These are phyloP conservation scores for Dendronephthya gigantea DNA, from an alignment of 64 coral and sea anemone genomes.

Conservation along the genomic window DNA sequence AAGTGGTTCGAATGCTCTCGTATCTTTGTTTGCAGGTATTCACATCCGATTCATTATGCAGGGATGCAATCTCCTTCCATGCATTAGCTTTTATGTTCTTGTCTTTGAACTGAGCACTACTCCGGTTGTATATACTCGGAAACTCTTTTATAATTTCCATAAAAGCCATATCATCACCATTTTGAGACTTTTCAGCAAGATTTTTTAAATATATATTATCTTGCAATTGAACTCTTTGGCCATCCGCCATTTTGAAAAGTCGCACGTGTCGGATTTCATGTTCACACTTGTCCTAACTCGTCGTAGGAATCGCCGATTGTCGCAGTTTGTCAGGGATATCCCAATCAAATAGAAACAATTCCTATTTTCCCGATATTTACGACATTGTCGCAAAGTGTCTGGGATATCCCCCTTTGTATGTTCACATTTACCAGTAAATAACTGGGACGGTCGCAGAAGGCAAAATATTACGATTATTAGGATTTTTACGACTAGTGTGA, in stretches of 20 bases:
- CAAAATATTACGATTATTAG: not conserved
- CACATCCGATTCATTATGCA: not conserved
- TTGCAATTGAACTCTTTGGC: not conserved
- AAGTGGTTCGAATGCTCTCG: conserved; percentile 38
- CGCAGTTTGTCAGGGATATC: conserved; percentile 13
- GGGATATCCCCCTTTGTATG: not conserved
- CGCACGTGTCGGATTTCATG: not conserved
- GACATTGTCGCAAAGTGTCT: not conserved
- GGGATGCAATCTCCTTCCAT: conserved; percentile 22
- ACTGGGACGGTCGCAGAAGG: conserved; percentile 11
- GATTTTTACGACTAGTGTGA: not conserved
- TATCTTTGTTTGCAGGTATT: conserved; percentile 29
- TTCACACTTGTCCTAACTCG: not conserved
- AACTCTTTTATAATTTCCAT: conserved; percentile 34
- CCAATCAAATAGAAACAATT: conserved; percentile 23
- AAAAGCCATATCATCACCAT: conserved; percentile 1
- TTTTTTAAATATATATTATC: not conserved
- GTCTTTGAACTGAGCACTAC: conserved; percentile 33
- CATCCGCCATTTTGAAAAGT: not conserved
- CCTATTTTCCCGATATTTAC: conserved; percentile 17
- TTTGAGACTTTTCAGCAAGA: not conserved
- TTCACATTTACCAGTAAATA: conserved; percentile 16
- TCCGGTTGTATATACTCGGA: conserved; percentile 12
- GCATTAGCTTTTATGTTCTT: conserved; percentile 25
- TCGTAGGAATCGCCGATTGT: conserved; percentile 2